A percentile compares a stretch with the other conserved stretches of the same genome.
Evolutionary conservation across 2,113 vertebrate species (phyloP).

Genomic region (Cephalopterus ornatus): DNA sequence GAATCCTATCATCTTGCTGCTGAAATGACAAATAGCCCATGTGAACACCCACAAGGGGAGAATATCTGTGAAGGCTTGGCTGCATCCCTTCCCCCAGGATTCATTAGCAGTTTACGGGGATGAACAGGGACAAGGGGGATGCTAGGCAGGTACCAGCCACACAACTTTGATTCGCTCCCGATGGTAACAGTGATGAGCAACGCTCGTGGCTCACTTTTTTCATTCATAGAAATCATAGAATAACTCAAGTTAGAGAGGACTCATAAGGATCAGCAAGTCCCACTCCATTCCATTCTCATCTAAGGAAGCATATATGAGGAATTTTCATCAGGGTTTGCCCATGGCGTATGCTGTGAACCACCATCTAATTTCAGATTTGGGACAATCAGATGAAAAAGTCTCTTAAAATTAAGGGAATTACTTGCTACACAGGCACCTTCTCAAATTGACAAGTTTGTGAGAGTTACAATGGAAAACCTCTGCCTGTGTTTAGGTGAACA

Average conservation of each 20-base stretch:
- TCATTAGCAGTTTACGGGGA: not conserved
- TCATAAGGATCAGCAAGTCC: not conserved
- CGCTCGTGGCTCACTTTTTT: not conserved
- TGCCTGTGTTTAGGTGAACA: not conserved
- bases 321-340: not conserved
- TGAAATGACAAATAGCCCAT: not conserved
- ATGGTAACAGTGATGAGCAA: not conserved
- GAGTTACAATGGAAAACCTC: not conserved
- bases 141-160: not conserved
- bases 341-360: not conserved
- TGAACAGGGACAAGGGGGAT: not conserved
- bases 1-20: not conserved
- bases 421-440: not conserved
- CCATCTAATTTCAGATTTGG: not conserved
- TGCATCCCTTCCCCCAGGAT: not conserved
- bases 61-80: not conserved
- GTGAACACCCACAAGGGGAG: not conserved
- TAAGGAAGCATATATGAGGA: not conserved
- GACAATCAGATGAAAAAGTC: not conserved
- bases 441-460: not conserved
- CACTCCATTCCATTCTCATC: not conserved
- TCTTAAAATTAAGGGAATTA: not conserved
- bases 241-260: not conserved
- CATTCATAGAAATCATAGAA: not conserved
- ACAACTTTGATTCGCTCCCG: fast-evolving